Evolutionary conservation across 2,113 vertebrate species (phyloP).

Genomic region (Sinocyclocheilus anophthalmus): DNA sequence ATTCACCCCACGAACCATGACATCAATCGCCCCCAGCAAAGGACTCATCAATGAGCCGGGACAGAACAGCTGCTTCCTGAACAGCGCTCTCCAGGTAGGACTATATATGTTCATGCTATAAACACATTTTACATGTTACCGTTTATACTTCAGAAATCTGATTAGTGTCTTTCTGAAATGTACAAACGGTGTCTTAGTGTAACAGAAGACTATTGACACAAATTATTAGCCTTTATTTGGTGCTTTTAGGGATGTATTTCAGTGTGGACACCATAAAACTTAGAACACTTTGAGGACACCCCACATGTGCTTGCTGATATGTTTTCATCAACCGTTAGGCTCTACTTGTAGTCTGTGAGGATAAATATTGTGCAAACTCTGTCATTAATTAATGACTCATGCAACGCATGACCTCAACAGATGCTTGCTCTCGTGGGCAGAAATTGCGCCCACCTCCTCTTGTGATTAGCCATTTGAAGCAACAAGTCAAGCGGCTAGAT

Average conservation of each 20-base stretch:
- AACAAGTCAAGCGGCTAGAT: slow-evolving; percentile 18
- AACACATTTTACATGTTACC: neutral
- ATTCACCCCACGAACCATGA: slow-evolving; percentile 86
- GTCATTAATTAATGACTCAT: slow-evolving; percentile 24
- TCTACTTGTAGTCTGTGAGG: neutral
- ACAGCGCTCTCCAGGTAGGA: slow-evolving; percentile 91
- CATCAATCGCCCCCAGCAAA: slow-evolving; percentile 94
- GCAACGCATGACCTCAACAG: neutral
- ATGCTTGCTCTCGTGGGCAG: neutral
- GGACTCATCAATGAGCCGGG: slow-evolving; percentile 96
- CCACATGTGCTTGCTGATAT: neutral
- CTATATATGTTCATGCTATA: no score
- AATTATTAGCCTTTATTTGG: neutral
- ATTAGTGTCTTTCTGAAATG: no score
- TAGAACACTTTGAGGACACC: neutral
- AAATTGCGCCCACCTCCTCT: neutral
- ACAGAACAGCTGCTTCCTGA: slow-evolving; percentile 98
- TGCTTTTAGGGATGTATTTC: neutral
- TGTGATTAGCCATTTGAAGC: slow-evolving; percentile 28
- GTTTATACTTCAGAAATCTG: no score
- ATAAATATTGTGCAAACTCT: neutral
- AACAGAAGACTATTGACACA: neutral
- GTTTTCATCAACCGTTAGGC: neutral
- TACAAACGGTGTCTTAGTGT: no score
- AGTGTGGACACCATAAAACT: neutral